These are phyloP conservation scores for Neosilurus mollespiculum DNA, from an alignment of 2,797 vertebrate species.

Conservation along the genomic window DNA sequence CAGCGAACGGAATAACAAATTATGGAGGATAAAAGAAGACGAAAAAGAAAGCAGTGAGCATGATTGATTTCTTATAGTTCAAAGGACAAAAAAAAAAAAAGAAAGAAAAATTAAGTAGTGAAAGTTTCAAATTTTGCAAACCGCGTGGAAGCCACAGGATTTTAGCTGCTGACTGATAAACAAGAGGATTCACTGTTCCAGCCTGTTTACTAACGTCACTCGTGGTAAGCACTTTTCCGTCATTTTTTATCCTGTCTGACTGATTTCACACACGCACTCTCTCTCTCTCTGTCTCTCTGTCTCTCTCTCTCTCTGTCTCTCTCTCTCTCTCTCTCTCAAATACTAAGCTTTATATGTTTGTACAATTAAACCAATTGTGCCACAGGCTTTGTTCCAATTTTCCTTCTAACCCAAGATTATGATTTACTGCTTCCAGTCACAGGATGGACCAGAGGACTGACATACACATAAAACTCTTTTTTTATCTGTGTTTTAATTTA, in stretches of 20 bases:
- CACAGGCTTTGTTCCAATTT: background rate
- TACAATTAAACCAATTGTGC: too few relatives aligned
- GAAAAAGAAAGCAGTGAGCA: background rate
- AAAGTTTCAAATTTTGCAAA: background rate
- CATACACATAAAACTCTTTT: background rate
- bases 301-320: too few relatives aligned
- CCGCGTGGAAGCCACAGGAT: conserved; percentile 2
- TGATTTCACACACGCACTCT: background rate
- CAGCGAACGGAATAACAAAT: background rate
- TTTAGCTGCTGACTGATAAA: conserved; percentile 10
- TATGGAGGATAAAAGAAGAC: background rate
- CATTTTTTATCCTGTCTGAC: background rate
- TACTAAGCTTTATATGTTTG: background rate
- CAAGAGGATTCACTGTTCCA: conserved; percentile 14
- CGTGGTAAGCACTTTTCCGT: background rate
- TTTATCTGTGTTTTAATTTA: too few relatives aligned
- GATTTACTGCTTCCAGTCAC: background rate
- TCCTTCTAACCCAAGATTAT: background rate
- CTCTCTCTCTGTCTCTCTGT: too few relatives aligned
- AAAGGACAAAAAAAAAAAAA: too few relatives aligned
- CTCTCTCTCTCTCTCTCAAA: background rate
- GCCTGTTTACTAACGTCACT: background rate
- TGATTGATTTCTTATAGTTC: background rate
- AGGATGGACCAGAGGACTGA: background rate
- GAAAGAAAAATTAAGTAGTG: too few relatives aligned